Base-by-base conservation (phyloP, 2,113 vertebrate species). In the Pheucticus melanocephalus region DNA sequence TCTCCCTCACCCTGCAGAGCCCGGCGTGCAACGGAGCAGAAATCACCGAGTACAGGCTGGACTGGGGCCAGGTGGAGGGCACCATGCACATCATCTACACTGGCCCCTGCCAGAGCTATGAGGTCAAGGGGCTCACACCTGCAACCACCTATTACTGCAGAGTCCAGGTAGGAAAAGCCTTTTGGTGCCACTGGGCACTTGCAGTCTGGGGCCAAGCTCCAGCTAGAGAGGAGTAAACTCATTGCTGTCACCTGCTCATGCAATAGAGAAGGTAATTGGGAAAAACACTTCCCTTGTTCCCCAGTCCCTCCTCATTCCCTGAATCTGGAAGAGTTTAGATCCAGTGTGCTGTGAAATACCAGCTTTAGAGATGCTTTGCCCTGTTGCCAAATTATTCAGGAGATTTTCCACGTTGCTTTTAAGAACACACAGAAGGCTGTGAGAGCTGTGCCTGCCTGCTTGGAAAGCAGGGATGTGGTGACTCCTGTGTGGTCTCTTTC, bases 71-170 rank as follows among this genome's bases (percentile, higher is more conserved):
- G 65, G 78, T 59, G 60, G 98, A 98, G 92, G 98, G 98, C 3
- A 93, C 95, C 0, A 98, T 98, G 97, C 97, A 97, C 6, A 51
- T 98, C 72, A 63, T 98, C 47, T 98, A 98, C 83, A 96, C 92
- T 2, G 98, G 98, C 31, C 94, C 98, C 40, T 96, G 94, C 86
- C 95, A 96, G 66, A 98, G 94, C 92, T 98, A 98, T 66, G 98
- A 98, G 97, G 97, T 98, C 27, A 98, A 97, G 91, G 96, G 97
- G 33, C 98, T 98, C 60, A 95, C 93, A 27, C 98, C 98, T 40
- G 98, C 98, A 50, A 98, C 98, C 57, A 97, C 96, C 0, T 98
- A 98, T 68, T 98, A 98, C 60, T 98, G 98, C 97, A 97, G 98
- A 95, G 98, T 98, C 51, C 98, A 98, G 98, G 98, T 98, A 98